Evolutionary conservation across 2,888 invertebrate genomes (phyloP), one percentile per base, ranked within the genome.

Genomic region (Apamea anceps): DNA sequence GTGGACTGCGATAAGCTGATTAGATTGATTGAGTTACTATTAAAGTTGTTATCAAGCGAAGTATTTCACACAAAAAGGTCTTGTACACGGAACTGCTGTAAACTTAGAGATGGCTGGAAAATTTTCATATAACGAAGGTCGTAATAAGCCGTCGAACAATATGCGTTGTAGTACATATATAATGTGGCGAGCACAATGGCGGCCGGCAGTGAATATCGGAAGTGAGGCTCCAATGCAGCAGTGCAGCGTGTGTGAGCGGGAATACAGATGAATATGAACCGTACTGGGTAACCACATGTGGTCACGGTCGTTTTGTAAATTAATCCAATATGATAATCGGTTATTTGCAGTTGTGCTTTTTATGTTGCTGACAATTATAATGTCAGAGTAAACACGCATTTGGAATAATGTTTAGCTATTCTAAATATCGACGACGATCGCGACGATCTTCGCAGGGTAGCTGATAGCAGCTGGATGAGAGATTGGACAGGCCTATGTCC

Each of bases 111-210:
- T 32, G 2, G 10, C 68, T 75, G 70, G 79, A 85, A 87, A 79
- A 79, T 80, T 8, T 1, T 51, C 70, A 15, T 80, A 79, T n/a
- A 54, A 79, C 68, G 72, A 83, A 84, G 88, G 10, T 37, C 72
- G 75, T 85, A 85, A 80, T 86, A 75, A 73, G n/a, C 66, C 84
- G 80, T 81, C 74, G 85, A 81, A 86, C 85, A 90, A 85, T 88
- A 87, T 85, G 86, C 71, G 74, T 77, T 80, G 82, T 86, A 84
- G 78, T 57, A 51, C 21, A 45, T 48, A 48, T 85, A 82, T 79
- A 85, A 75, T 77, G 70, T 48, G 62, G 28, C 10, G 13, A 72
- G 66, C 62, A 75, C 75, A 87, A 88, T 86, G 75, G 82, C 68
- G 48, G 70, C 54, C 48, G 68, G 65, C 54, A 75, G 79, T 74